A percentile compares a stretch with the other conserved stretches of the same genome.
Evolutionary conservation across 1,140 invertebrate species (phyloP).

Genomic region (Diachasma alloeum): DNA sequence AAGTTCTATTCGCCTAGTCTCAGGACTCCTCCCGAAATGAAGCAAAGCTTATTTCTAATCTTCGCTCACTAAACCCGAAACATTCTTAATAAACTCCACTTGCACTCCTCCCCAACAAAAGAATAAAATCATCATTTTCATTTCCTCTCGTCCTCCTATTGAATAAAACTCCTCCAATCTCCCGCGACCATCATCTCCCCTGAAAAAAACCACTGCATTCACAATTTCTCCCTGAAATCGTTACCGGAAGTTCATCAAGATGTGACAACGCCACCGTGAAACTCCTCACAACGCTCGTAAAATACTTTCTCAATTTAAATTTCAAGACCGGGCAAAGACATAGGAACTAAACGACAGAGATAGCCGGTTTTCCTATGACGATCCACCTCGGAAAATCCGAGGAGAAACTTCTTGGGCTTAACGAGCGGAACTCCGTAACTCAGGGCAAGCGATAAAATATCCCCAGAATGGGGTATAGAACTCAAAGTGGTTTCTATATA

Average conservation of each 20-base stretch:
- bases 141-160: not conserved
- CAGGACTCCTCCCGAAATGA: too few relatives aligned
- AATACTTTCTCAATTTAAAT: conserved; percentile 68
- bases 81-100: too few relatives aligned
- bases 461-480: conserved; percentile 46
- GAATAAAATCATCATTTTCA: too few relatives aligned
- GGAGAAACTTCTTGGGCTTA: conserved; percentile 43
- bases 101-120: too few relatives aligned
- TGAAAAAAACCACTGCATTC: conserved; percentile 21
- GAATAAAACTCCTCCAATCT: not conserved
- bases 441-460: conserved; percentile 56
- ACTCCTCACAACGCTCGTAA: conserved; percentile 60
- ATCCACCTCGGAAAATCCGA: not conserved
- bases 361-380: conserved; percentile 1
- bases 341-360: conserved; percentile 25
- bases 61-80: too few relatives aligned
- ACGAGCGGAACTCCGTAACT: conserved; percentile 63
- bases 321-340: conserved; percentile 42
- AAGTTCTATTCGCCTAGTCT: too few relatives aligned
- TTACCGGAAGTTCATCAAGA: conserved; percentile 66
- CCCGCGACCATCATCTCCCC: not conserved
- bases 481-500: conserved; percentile 20
- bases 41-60: too few relatives aligned
- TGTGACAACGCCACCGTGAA: conserved; percentile 65
- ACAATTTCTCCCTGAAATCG: conserved; percentile 56